Percentiles rank a stretch among this genome's conserved stretches.
Evolutionary conservation across 2,888 invertebrate genomes (phyloP).

Genomic region (Pammene aurita): DNA sequence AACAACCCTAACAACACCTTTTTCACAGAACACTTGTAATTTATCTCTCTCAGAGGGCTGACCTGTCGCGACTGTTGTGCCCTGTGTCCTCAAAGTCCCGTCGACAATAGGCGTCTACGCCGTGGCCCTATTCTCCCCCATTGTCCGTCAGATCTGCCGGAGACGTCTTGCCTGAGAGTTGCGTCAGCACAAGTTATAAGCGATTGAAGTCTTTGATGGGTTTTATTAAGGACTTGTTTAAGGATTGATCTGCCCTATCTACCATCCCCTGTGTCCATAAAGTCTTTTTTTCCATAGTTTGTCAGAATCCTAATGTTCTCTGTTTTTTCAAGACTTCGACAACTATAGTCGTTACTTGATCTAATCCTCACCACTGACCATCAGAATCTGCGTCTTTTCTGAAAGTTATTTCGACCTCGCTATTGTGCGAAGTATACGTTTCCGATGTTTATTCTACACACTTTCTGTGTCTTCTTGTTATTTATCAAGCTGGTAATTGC

Average conservation of each 20-base stretch:
- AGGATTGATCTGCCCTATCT: background rate
- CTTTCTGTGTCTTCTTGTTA: too few relatives aligned
- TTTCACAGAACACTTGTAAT: too few relatives aligned
- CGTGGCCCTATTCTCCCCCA: constrained; percentile 59
- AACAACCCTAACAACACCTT: too few relatives aligned
- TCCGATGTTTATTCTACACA: too few relatives aligned
- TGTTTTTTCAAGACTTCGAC: too few relatives aligned
- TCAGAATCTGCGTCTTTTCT: too few relatives aligned
- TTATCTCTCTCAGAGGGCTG: background rate
- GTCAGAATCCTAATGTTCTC: too few relatives aligned
- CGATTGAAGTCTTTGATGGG: constrained; percentile 12
- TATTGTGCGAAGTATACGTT: too few relatives aligned
- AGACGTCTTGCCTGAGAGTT: constrained; percentile 60
- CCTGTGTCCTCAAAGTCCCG: constrained; percentile 50
- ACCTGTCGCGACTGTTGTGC: background rate
- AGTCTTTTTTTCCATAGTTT: background rate
- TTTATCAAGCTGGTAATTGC: too few relatives aligned
- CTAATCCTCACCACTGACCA: too few relatives aligned
- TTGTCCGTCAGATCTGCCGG: constrained; percentile 71
- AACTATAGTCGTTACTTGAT: too few relatives aligned
- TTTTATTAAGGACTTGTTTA: background rate
- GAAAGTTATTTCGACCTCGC: too few relatives aligned
- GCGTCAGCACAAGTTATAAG: constrained; percentile 40
- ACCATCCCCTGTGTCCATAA: background rate
- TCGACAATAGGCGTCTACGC: constrained; percentile 60